Conservation (phyloP, 1,140 invertebrate genomes). For the Acyrthosiphon pisum region DNA sequence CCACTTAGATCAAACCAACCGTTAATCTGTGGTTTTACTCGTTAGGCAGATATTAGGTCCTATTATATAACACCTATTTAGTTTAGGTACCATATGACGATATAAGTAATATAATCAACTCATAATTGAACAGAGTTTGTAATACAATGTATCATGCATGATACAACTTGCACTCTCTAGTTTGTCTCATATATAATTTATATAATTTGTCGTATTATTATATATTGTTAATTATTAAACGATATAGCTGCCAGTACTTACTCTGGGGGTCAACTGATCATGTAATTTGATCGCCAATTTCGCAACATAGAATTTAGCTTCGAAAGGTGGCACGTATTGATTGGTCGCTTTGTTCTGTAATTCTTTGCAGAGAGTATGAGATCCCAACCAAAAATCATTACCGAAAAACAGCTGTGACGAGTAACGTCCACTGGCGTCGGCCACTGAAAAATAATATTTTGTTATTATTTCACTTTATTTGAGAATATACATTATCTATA, state of each 20-base stretch:
- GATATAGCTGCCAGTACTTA: conserved; percentile 64
- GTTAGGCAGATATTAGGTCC: background rate
- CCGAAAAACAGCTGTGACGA: conserved; percentile 80
- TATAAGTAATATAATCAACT: background rate
- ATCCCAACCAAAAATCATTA: conserved; percentile 83
- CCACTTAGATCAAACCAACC: background rate
- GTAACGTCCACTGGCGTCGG: conserved; percentile 82
- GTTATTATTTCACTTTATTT: background rate
- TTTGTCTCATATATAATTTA: background rate
- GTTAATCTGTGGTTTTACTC: background rate
- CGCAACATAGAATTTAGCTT: conserved; percentile 71
- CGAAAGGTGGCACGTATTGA: conserved; percentile 68
- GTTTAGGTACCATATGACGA: background rate
- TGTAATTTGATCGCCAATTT: conserved; percentile 72
- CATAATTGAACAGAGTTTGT: background rate
- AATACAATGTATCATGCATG: background rate
- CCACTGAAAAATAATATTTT: conserved; percentile 70
- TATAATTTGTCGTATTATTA: background rate
- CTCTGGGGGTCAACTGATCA: conserved; percentile 69
- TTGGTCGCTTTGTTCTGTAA: conserved; percentile 63
- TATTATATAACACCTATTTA: background rate
- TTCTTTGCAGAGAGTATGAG: conserved; percentile 69
- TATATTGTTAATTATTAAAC: background rate
- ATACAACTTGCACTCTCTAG: background rate
- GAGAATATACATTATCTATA: background rate